phyloP scores from a whole-genome alignment of 2,797 vertebrate genomes.

The Xiphorhynchus erythropygius region DNA sequence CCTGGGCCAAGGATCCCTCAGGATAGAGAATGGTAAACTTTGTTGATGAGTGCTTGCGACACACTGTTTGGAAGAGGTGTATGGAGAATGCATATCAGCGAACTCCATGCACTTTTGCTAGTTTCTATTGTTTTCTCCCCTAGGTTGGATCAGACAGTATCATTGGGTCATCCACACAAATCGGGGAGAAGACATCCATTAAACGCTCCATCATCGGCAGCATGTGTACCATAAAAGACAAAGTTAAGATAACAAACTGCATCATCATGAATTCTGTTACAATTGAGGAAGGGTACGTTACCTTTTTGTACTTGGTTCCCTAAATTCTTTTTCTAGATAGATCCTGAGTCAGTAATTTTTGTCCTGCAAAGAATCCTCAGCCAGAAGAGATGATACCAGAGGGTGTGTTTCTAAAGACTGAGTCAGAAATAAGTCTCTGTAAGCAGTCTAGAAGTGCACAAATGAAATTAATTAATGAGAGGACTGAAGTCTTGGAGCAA shows the following conservation, averaged over 20 bases:
- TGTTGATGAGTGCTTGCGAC: not conserved
- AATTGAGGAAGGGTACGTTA: conserved; percentile 92
- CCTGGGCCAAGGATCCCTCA: not conserved
- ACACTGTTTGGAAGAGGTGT: not conserved
- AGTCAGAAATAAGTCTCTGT: not conserved
- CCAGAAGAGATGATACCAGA: not conserved
- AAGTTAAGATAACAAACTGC: conserved; percentile 91
- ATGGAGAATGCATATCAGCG: rapidly evolving
- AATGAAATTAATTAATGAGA: not conserved
- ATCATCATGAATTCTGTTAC: conserved; percentile 97
- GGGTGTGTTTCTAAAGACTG: not conserved
- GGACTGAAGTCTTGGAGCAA: not conserved
- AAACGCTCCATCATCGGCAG: conserved; percentile 90
- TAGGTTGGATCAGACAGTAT: conserved; percentile 93
- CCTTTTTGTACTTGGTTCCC: not conserved
- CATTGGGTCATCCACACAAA: conserved; percentile 86
- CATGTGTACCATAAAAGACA: conserved; percentile 85
- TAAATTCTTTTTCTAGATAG: not conserved
- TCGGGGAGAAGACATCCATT: conserved; percentile 92
- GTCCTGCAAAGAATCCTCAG: not conserved
- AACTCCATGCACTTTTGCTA: not conserved
- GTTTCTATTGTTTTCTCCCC: not conserved
- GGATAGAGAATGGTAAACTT: not conserved
- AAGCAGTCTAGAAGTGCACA: not conserved
- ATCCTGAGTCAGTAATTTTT: not conserved